Percentiles rank a stretch among this genome's conserved stretches.
These are phyloP conservation scores for Hippopotamus amphibius DNA, from an alignment of 2,113 vertebrate genomes.

Conservation along the genomic window DNA sequence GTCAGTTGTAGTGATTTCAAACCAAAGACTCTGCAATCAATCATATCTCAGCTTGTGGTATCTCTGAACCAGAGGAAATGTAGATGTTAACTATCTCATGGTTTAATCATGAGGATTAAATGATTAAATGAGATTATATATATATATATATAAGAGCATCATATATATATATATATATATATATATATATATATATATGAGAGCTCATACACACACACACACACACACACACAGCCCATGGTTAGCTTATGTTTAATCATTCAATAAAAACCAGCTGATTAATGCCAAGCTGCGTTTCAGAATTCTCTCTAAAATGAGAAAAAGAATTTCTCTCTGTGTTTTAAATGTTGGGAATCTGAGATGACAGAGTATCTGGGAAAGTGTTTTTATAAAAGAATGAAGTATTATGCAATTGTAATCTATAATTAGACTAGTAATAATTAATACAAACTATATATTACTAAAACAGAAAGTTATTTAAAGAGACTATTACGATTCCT, in stretches of 20 bases:
- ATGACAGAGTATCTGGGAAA: neutral
- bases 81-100: neutral
- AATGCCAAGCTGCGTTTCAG: neutral
- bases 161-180: no score
- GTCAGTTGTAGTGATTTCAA: neutral
- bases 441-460: neutral
- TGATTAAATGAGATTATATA: conserved; percentile 26
- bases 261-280: conserved; percentile 23
- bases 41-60: neutral
- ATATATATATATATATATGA: neutral
- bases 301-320: conserved; percentile 53
- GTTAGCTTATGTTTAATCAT: neutral
- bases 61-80: conserved; percentile 3
- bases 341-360: neutral
- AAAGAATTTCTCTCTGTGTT: conserved; percentile 29
- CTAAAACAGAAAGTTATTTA: conserved; percentile 32
- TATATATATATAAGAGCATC: no score
- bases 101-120: conserved; percentile 15
- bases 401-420: neutral
- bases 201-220: no score
- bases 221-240: neutral
- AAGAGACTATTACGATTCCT: neutral
- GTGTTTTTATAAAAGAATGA: neutral
- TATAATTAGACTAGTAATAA: conserved; percentile 3
- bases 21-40: neutral